phyloP scores from a whole-genome alignment of 1,140 invertebrate genomes.

The Chionoecetes opilio region DNA sequence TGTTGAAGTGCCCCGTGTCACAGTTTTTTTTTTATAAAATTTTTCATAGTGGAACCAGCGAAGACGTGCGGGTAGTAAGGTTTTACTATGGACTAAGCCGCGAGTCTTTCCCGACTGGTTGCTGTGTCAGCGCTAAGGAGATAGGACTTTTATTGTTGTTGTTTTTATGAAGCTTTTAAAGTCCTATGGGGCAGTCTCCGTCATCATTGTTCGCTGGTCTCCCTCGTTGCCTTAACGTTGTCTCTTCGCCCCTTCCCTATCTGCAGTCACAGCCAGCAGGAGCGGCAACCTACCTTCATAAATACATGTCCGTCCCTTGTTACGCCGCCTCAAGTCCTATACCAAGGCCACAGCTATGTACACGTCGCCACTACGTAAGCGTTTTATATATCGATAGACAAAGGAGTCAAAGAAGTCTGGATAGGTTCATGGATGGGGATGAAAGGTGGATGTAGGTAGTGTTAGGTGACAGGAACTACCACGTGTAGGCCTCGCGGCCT shows the following conservation, averaged over 20 bases:
- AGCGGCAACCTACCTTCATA: background rate
- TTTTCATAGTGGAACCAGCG: background rate
- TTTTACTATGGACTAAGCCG: background rate
- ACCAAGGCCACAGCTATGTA: background rate
- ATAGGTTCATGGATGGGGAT: no score
- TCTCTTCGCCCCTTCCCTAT: no score
- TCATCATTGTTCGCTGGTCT: background rate
- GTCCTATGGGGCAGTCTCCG: background rate
- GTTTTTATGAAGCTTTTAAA: background rate
- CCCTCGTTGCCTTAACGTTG: background rate
- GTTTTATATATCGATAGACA: background rate
- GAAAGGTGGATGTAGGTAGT: no score
- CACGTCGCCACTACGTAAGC: background rate
- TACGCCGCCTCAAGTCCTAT: background rate
- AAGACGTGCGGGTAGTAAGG: background rate
- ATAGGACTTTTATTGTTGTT: background rate
- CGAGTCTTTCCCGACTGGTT: background rate
- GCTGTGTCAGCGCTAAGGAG: background rate
- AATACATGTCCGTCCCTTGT: background rate
- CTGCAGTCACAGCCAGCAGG: no score
- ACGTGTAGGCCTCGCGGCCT: no score
- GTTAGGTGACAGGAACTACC: no score
- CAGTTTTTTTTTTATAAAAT: background rate
- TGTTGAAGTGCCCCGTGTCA: constrained; percentile 4
- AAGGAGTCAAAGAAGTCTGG: no score